Percentiles rank a stretch among this genome's conserved stretches.
Conservation (phyloP, 2,888 invertebrate genomes). For the Erpobdella octoculata region DNA sequence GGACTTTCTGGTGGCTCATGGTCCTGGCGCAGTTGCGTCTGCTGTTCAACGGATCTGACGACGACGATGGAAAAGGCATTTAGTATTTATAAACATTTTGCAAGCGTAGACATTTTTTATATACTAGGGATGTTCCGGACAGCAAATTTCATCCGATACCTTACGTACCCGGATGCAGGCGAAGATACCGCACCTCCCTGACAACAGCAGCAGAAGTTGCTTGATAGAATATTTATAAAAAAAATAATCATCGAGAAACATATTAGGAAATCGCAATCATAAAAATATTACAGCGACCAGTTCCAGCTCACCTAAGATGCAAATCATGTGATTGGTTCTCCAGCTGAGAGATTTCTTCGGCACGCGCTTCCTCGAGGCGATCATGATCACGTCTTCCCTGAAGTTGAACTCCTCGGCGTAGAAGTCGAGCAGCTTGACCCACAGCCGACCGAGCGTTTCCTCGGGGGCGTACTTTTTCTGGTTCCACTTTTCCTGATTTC, state of each 20-base stretch:
- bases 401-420: slow-evolving; percentile 56
- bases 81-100: neutral
- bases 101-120: too few species aligned
- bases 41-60: slow-evolving; percentile 54
- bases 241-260: too few species aligned
- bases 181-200: too few species aligned
- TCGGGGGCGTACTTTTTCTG: slow-evolving; percentile 51
- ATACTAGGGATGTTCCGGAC: too few species aligned
- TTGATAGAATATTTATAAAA: too few species aligned
- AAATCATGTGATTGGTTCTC: slow-evolving; percentile 56
- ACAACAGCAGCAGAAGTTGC: too few species aligned
- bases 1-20: slow-evolving; percentile 51
- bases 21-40: slow-evolving; percentile 54
- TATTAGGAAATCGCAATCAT: too few species aligned
- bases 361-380: slow-evolving; percentile 49
- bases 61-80: neutral
- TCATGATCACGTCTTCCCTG: slow-evolving; percentile 53
- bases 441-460: slow-evolving; percentile 55
- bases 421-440: slow-evolving; percentile 56
- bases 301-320: slow-evolving; percentile 54
- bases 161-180: too few species aligned
- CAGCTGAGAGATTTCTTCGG: slow-evolving; percentile 55
- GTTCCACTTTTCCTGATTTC: slow-evolving; percentile 39
- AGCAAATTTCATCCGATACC: too few species aligned
- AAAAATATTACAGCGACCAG: neutral